phyloP scores from a whole-genome alignment of 2,888 invertebrate species.

The Hydriomena furcata region DNA sequence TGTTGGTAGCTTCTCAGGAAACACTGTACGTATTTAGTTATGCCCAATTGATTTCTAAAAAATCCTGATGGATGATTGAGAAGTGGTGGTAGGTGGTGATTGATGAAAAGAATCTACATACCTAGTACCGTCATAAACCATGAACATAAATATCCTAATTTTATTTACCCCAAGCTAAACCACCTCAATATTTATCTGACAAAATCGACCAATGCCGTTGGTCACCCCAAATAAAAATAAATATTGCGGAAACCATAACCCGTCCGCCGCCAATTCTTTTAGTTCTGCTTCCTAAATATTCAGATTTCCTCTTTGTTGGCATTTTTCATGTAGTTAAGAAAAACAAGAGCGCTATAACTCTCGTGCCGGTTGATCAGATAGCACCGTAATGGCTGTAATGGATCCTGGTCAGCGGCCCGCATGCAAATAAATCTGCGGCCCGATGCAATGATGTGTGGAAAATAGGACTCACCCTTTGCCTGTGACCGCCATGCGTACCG shows the following conservation, averaged over 20 bases:
- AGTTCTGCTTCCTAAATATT: constrained; percentile 61
- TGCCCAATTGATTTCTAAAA: not conserved
- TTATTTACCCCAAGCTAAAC: constrained; percentile 37
- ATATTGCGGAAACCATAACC: constrained; percentile 76
- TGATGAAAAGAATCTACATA: too few relatives aligned
- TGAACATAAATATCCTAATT: constrained; percentile 33
- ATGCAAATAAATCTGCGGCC: constrained; percentile 84
- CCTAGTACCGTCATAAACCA: constrained; percentile 1
- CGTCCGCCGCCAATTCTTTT: constrained; percentile 61
- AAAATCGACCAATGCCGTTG: constrained; percentile 41
- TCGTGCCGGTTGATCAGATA: constrained; percentile 81
- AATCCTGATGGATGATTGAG: too few relatives aligned
- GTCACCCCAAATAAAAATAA: constrained; percentile 61
- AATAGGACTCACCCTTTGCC: constrained; percentile 77
- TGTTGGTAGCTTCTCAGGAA: constrained; percentile 47
- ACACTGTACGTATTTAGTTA: not conserved
- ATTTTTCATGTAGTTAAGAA: constrained; percentile 76
- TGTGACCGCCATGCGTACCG: constrained; percentile 39
- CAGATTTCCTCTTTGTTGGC: constrained; percentile 60
- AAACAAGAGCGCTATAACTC: constrained; percentile 81
- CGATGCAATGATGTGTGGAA: constrained; percentile 84
- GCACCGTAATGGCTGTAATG: constrained; percentile 80
- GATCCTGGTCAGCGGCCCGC: constrained; percentile 84
- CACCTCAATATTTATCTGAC: constrained; percentile 31
- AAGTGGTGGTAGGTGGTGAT: too few relatives aligned